A percentile compares a stretch with the other conserved stretches of the same genome.
Evolutionary conservation across 2,797 vertebrate species (phyloP).

Genomic region (Falco cherrug): DNA sequence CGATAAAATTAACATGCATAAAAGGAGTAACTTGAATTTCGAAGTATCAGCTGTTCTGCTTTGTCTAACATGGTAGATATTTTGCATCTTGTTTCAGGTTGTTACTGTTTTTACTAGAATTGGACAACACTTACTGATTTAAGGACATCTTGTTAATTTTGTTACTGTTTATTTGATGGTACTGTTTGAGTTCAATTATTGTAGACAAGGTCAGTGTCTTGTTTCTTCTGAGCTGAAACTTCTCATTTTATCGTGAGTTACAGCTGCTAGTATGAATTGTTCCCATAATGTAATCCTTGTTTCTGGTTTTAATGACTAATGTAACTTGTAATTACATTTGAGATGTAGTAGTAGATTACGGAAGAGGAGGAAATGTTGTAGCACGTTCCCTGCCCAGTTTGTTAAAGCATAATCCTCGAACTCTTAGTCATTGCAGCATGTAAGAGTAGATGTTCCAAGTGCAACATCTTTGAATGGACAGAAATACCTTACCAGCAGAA

Average conservation of each 20-base stretch:
- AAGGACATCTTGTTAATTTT: background rate
- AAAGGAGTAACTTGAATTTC: background rate
- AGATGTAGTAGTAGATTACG: background rate
- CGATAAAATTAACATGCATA: background rate
- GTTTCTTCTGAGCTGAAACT: background rate
- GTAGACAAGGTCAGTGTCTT: background rate
- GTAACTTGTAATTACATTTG: background rate
- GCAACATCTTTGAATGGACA: background rate
- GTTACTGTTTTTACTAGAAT: background rate
- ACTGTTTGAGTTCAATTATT: background rate
- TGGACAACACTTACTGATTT: background rate
- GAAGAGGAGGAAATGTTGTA: background rate
- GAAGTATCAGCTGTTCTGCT: background rate
- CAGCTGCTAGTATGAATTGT: background rate
- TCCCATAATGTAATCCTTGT: background rate
- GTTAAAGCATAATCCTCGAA: background rate
- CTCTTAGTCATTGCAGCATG: background rate
- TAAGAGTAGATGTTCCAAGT: background rate
- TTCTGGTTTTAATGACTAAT: background rate
- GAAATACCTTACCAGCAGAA: background rate
- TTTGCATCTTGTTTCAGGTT: background rate
- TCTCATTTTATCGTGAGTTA: background rate
- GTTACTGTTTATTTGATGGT: background rate
- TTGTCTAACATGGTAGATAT: background rate
- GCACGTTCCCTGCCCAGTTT: background rate